These are phyloP conservation scores for Morpho deidamia DNA, from an alignment of 2,888 invertebrate species.

Conservation along the genomic window DNA sequence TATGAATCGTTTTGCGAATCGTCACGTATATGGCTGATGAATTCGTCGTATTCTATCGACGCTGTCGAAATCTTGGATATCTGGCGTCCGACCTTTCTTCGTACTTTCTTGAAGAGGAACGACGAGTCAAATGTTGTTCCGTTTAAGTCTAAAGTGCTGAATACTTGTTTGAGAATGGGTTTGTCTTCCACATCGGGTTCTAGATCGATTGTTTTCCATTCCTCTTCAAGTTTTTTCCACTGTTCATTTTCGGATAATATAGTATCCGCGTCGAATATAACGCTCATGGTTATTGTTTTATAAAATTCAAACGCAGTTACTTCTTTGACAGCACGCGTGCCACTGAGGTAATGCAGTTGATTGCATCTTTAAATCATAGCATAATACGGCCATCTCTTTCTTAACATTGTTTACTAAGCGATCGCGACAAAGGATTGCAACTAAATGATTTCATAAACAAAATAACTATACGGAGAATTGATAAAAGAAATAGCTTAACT, in stretches of 20 bases:
- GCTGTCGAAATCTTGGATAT: conserved; percentile 39
- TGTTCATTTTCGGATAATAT: conserved; percentile 58
- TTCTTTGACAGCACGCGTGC: not conserved
- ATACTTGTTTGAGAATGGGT: conserved; percentile 37
- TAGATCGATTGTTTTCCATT: conserved; percentile 61
- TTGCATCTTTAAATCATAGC: conserved; percentile 4
- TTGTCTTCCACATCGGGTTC: conserved; percentile 48
- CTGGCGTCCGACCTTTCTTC: conserved; percentile 44
- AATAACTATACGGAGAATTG: not conserved
- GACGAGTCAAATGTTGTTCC: conserved; percentile 62
- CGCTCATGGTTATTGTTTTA: conserved; percentile 24
- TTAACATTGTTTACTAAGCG: not conserved
- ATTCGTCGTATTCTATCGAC: conserved; percentile 52
- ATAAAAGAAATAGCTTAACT: no score
- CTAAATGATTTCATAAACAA: not conserved
- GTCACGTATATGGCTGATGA: conserved; percentile 45
- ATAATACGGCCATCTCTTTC: not conserved
- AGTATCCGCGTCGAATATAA: conserved; percentile 48
- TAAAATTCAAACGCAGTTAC: not conserved
- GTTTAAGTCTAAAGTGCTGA: conserved; percentile 51
- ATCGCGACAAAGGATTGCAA: no score
- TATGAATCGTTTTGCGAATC: conserved; percentile 33
- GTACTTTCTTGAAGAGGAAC: conserved; percentile 51
- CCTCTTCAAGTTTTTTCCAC: conserved; percentile 57
- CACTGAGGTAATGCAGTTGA: conserved; percentile 12